These are phyloP conservation scores for Tetheella fluctuosa DNA, from an alignment of 2,888 invertebrate genomes.

Conservation along the genomic window DNA sequence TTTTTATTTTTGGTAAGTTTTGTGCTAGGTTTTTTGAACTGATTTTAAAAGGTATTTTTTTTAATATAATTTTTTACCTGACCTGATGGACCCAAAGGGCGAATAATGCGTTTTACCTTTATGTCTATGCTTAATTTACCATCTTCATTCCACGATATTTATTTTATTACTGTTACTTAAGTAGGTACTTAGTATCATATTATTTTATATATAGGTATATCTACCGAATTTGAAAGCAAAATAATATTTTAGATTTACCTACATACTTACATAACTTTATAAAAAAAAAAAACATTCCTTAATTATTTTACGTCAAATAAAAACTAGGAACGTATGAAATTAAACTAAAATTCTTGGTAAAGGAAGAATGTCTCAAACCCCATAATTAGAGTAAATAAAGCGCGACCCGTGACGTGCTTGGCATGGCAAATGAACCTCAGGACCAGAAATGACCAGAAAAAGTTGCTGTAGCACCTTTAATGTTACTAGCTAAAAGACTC, in stretches of 20 bases:
- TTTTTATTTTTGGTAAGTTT: conserved; percentile 1
- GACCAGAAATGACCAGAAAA: background rate
- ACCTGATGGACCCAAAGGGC: background rate
- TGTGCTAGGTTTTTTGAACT: background rate
- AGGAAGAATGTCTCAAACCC: background rate
- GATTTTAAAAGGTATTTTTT: background rate
- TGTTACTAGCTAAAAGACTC: too few relatives aligned
- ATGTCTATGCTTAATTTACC: too few relatives aligned
- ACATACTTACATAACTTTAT: background rate
- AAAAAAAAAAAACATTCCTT: background rate
- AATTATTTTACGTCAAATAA: background rate
- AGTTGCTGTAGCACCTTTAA: background rate
- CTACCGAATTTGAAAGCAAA: too few relatives aligned
- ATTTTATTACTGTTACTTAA: background rate
- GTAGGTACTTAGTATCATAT: too few relatives aligned
- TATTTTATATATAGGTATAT: too few relatives aligned
- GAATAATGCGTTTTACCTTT: too few relatives aligned
- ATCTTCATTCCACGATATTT: too few relatives aligned
- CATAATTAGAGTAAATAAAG: background rate
- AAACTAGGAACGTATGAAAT: background rate
- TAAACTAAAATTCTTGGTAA: background rate
- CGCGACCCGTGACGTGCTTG: background rate
- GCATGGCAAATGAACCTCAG: background rate
- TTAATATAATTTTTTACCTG: background rate
- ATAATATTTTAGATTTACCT: too few relatives aligned